Base-by-base conservation (phyloP, 1,140 invertebrate species). In the Harpegnathos saltator region DNA sequence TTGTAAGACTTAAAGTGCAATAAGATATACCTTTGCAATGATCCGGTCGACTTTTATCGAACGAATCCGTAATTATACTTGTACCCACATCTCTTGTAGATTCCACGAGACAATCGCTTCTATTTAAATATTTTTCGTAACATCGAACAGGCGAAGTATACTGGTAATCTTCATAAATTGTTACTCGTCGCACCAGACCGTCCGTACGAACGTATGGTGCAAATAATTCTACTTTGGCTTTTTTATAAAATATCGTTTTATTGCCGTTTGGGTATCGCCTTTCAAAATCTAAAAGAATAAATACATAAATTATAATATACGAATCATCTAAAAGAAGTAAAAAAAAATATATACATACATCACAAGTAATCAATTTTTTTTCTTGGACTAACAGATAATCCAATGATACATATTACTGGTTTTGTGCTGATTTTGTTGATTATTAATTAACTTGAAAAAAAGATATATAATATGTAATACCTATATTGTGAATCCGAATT, bases 221-320 rank as follows among this genome's bases (percentile, higher is more conserved):
- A 92, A 96, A 98, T 78, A 97, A 95, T 90, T 98, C 97, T 1
- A 98, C 94, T 62, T 97, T 95, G 0, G 96, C 95, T 88, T 97
- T 96, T 90, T 97, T 98, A 89, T 97, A 98, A 44, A 96, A 94
- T 33, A 97, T 95, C 0, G 93, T 95, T 93, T 97, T 98, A 48
- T 95, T 95, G 2, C 96, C 96, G 56, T 95, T 95, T 0, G 97
- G 97, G 93, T 97, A 98, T 22, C 97, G 95, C 88, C 95, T 95
- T 78, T 97, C 96, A 83, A 95, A 97, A 90, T 97, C 97, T 97
- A 87, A 82, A 91, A 69, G 11, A 54, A 19, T 14, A 54, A 68
- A 69, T 71, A 29, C 1, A 29, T 26, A 44, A 44, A 0, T 17
- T 19, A 22, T 3, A 59, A 22, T 3, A 50, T 29, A 19, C 50